phyloP scores from a whole-genome alignment of 2,113 vertebrate genomes.

The Leptobrachium ailaonicum region DNA sequence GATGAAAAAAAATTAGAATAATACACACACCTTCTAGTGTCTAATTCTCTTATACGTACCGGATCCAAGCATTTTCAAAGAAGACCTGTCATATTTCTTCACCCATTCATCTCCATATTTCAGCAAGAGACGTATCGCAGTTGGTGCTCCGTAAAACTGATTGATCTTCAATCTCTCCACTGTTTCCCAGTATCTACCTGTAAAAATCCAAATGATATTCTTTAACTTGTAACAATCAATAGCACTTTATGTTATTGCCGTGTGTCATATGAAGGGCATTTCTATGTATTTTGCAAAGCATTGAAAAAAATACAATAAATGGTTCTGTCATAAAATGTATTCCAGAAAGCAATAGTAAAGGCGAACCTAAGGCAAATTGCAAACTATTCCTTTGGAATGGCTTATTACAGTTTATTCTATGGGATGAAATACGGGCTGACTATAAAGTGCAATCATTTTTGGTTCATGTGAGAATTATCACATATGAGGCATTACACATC shows the following conservation, averaged over 20 bases:
- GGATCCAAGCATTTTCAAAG: slow-evolving; percentile 82
- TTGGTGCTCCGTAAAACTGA: slow-evolving; percentile 90
- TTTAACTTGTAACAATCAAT: neutral
- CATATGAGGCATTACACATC: too few species aligned
- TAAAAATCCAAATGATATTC: slow-evolving; percentile 30
- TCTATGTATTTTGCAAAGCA: too few species aligned
- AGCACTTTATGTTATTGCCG: too few species aligned
- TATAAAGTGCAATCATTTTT: too few species aligned
- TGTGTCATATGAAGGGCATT: neutral
- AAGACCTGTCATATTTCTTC: slow-evolving; percentile 87
- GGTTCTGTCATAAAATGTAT: neutral
- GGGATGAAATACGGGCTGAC: too few species aligned
- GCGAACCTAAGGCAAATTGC: too few species aligned
- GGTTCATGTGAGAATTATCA: too few species aligned
- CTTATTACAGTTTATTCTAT: too few species aligned
- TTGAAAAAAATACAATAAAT: neutral
- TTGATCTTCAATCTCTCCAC: slow-evolving; percentile 84
- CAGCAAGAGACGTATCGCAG: slow-evolving; percentile 82
- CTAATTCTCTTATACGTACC: slow-evolving; percentile 63
- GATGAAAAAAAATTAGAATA: neutral
- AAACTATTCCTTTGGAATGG: too few species aligned
- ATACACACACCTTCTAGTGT: neutral
- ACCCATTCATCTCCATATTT: slow-evolving; percentile 85
- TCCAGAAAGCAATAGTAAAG: too few species aligned
- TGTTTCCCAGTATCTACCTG: slow-evolving; percentile 91